Conservation (phyloP, 2,888 invertebrate genomes). For the Himalopsyche japonica region DNA sequence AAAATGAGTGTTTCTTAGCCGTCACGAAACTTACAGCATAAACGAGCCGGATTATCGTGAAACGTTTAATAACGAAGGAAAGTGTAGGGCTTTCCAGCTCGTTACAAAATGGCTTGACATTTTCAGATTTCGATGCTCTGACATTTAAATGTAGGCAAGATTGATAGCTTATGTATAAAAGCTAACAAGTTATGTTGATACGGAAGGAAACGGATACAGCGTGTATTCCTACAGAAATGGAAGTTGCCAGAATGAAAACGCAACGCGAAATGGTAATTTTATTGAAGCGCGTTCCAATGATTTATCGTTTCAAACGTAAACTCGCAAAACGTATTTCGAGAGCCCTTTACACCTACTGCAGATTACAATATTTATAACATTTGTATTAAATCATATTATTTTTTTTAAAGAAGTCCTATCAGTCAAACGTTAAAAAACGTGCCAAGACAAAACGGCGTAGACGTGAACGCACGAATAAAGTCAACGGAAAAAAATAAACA, state of each 20-base stretch:
- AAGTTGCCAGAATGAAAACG: background rate
- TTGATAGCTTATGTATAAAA: slow-evolving; percentile 30
- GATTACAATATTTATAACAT: background rate
- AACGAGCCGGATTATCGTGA: background rate
- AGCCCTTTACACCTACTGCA: background rate
- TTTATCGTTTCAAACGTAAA: background rate
- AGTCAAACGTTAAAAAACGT: too few relatives aligned
- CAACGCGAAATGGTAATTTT: background rate
- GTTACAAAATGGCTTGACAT: slow-evolving; percentile 48
- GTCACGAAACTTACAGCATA: background rate
- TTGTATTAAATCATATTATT: background rate
- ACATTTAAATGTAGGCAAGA: slow-evolving; percentile 44
- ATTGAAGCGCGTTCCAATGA: background rate
- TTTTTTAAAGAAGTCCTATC: too few relatives aligned
- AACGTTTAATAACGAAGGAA: slow-evolving; percentile 43
- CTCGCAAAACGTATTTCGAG: background rate
- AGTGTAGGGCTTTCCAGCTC: slow-evolving; percentile 43
- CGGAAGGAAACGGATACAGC: background rate
- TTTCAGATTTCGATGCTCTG: slow-evolving; percentile 47
- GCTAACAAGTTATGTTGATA: background rate
- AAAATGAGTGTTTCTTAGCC: background rate
- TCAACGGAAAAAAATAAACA: too few relatives aligned
- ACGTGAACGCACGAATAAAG: too few relatives aligned
- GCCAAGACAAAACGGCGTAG: too few relatives aligned
- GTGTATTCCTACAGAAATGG: background rate